Percentiles rank a stretch among this genome's conserved stretches.
Evolutionary conservation across 2,113 vertebrate species (phyloP).

Genomic region (Ageneiosus marmoratus): DNA sequence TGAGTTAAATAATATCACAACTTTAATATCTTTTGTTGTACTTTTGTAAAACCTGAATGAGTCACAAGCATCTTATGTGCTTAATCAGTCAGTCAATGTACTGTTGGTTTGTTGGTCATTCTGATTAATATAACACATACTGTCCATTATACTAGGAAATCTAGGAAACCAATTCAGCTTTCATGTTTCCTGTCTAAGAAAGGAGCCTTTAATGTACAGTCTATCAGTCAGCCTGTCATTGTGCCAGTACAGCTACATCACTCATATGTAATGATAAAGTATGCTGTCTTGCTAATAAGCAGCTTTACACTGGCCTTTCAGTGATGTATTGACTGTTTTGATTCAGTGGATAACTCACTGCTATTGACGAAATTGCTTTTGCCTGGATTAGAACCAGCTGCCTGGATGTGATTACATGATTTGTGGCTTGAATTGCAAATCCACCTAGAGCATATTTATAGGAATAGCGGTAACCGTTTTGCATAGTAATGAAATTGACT

Average conservation of each 20-base stretch:
- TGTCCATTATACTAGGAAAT: neutral
- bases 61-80: neutral
- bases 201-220: neutral
- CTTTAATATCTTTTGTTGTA: too few species aligned
- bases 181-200: neutral
- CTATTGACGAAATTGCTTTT: slow-evolving; percentile 34
- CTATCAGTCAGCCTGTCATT: neutral
- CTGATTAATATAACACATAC: neutral
- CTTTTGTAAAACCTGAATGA: neutral
- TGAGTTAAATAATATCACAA: too few species aligned
- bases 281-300: slow-evolving; percentile 4
- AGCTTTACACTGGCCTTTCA: slow-evolving; percentile 13
- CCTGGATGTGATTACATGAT: neutral
- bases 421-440: slow-evolving; percentile 7
- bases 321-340: slow-evolving; percentile 17
- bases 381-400: slow-evolving; percentile 1
- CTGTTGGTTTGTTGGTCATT: neutral
- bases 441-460: neutral
- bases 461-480: neutral
- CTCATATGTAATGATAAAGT: slow-evolving; percentile 8
- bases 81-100: neutral
- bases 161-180: neutral
- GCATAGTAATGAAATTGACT: neutral
- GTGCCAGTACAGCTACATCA: slow-evolving; percentile 10
- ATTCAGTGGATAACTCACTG: slow-evolving; percentile 32